Evolutionary conservation across 1,140 invertebrate genomes (phyloP), one percentile per base, ranked within the genome.

Genomic region (Ruditapes philippinarum): DNA sequence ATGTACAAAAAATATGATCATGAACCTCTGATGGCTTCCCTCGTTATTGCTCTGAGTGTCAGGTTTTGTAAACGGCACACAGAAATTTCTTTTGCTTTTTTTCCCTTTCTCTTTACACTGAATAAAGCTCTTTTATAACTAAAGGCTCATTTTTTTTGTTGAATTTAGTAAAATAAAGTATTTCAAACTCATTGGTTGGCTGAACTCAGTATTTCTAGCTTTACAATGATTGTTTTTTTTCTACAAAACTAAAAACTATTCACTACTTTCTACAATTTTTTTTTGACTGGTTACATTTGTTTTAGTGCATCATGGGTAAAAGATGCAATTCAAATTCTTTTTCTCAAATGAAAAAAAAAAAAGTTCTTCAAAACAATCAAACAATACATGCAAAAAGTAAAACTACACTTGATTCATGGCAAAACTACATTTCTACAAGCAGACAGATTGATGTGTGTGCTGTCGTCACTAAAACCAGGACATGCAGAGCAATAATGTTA

Each of bases 21-120:
- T 28, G 22, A 28, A n/a, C 42, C 5, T 45, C 42, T 45, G 42
- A 51, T 73, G 82, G 85, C 85, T 88, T 88, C 85, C 85, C 85
- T 88, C 25, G 85, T 88, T 88, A 88, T 88, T 88, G 85, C 85
- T 88, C 85, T 88, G 74, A 36, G 62, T 88, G 38, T 86, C 40
- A 42, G 25, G 70, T 65, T 54, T 33, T 79, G 51, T 68, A 31
- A 60, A 88, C 81, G 38, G 81, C 85, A 88, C 85, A 88, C 85
- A 60, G 33, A 62, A 62, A 25, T 31, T 65, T 25, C 12, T 36
- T 65, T 65, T 65, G 19, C n/a, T 60, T 60, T 28, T 60, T 60
- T 60, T n/a, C n/a, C n/a, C n/a, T n/a, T n/a, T n/a, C n/a, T n/a
- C n/a, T n/a, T n/a, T n/a, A n/a, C n/a, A n/a, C n/a, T n/a, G n/a